These are phyloP conservation scores for Corythaixoides concolor DNA, from an alignment of 2,113 vertebrate species.

Conservation along the genomic window DNA sequence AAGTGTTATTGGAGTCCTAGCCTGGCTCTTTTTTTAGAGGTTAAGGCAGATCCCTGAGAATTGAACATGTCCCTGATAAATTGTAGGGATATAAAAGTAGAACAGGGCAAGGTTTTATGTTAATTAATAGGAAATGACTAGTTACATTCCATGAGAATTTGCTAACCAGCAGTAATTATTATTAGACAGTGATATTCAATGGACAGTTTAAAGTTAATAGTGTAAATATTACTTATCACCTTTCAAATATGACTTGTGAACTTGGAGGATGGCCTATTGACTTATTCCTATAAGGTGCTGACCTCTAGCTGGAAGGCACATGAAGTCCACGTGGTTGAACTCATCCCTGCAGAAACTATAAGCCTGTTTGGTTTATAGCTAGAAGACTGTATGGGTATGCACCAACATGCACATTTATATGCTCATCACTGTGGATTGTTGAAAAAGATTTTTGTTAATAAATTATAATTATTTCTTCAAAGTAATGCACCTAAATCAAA, in stretches of 20 bases:
- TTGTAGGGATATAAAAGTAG: not conserved
- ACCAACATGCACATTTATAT: not conserved
- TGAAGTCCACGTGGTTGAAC: not conserved
- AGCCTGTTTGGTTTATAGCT: not conserved
- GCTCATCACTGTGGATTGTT: not conserved
- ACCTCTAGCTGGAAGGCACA: not conserved
- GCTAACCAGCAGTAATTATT: not conserved
- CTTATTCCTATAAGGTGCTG: not conserved
- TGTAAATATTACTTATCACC: not conserved
- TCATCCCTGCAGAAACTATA: not conserved
- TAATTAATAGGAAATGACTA: not conserved
- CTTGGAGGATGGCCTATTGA: not conserved
- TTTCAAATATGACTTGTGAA: not conserved
- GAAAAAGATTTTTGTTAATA: not conserved
- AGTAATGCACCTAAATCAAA: not conserved
- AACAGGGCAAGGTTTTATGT: not conserved
- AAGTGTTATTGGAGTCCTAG: not conserved
- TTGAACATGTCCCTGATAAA: not conserved
- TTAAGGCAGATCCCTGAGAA: not conserved
- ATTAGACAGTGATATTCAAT: not conserved
- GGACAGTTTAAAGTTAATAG: not conserved
- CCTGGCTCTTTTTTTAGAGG: not conserved
- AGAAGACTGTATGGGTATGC: not conserved
- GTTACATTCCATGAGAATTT: not conserved
- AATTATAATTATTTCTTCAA: constrained; percentile 25